These are phyloP conservation scores for Simalia tracyae DNA, from an alignment of 2,797 vertebrate genomes.

Conservation along the genomic window DNA sequence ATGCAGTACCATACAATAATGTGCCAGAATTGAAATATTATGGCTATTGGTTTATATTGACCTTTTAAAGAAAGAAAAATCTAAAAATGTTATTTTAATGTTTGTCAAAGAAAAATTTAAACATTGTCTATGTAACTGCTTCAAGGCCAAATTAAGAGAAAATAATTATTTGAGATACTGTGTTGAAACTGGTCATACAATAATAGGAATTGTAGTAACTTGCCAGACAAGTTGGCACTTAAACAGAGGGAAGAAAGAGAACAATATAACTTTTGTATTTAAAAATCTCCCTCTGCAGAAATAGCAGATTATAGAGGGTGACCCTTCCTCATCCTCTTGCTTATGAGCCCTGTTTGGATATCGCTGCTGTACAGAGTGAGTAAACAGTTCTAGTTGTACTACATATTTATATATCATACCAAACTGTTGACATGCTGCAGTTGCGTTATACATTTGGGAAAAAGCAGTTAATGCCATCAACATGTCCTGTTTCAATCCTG, in stretches of 20 bases:
- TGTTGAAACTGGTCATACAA: background rate
- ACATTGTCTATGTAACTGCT: background rate
- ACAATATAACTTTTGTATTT: conserved; percentile 70
- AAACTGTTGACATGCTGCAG: conserved; percentile 27
- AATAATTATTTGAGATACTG: background rate
- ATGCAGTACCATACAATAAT: background rate
- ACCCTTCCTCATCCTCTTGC: conserved; percentile 70
- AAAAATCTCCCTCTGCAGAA: conserved; percentile 76
- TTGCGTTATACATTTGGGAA: conserved; percentile 12
- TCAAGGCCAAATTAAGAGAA: background rate
- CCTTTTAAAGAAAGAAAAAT: background rate
- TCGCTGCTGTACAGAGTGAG: conserved; percentile 73
- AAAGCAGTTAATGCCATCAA: conserved; percentile 10
- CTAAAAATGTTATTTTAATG: background rate
- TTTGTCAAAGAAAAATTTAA: background rate
- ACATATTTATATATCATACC: conserved; percentile 49
- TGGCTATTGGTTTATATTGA: background rate
- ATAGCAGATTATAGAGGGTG: conserved; percentile 70
- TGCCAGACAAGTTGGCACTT: conserved; percentile 44
- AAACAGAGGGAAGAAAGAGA: conserved; percentile 48
- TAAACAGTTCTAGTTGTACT: conserved; percentile 65
- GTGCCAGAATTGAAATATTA: background rate
- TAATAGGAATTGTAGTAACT: conserved; percentile 26
- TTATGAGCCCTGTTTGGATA: conserved; percentile 70
- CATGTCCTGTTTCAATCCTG: conserved; percentile 1